A percentile compares a stretch with the other conserved stretches of the same genome.
Evolutionary conservation across 64 coral and sea anemone species (phyloP).

Genomic region (Trachythela sp.): DNA sequence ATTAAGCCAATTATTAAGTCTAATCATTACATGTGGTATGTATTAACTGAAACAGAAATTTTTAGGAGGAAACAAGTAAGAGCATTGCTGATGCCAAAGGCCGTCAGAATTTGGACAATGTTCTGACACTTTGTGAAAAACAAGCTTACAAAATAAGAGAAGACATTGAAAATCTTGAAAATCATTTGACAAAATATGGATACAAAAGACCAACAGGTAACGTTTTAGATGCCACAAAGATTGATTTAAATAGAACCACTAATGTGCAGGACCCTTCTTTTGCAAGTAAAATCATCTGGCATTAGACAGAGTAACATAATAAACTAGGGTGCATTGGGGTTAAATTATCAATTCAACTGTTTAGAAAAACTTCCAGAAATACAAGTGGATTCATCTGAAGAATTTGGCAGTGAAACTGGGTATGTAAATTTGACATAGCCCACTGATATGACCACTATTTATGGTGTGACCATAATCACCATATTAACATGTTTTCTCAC

Average conservation of each 20-base stretch:
- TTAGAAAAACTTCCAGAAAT: background rate
- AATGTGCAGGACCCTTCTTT: too few relatives aligned
- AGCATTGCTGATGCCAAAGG: background rate
- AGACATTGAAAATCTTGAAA: conserved; percentile 7
- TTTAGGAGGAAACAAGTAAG: background rate
- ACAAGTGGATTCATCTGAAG: background rate
- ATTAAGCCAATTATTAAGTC: too few relatives aligned
- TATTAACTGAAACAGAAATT: too few relatives aligned
- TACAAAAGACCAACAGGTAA: background rate
- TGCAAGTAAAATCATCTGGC: too few relatives aligned
- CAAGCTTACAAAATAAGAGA: background rate
- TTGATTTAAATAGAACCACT: too few relatives aligned
- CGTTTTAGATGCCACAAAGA: too few relatives aligned
- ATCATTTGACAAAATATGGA: background rate
- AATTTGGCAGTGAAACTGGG: background rate
- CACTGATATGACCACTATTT: too few relatives aligned
- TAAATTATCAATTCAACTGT: background rate
- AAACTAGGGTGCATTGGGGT: background rate
- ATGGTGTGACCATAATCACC: too few relatives aligned
- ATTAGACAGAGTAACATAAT: too few relatives aligned
- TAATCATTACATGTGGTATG: too few relatives aligned
- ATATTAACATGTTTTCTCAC: background rate
- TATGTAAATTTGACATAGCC: background rate
- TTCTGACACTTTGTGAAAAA: background rate
- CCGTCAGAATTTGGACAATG: background rate